A percentile compares a stretch with the other conserved stretches of the same genome.
Conservation (phyloP, 2,113 vertebrate genomes). For the Platichthys stellatus region DNA sequence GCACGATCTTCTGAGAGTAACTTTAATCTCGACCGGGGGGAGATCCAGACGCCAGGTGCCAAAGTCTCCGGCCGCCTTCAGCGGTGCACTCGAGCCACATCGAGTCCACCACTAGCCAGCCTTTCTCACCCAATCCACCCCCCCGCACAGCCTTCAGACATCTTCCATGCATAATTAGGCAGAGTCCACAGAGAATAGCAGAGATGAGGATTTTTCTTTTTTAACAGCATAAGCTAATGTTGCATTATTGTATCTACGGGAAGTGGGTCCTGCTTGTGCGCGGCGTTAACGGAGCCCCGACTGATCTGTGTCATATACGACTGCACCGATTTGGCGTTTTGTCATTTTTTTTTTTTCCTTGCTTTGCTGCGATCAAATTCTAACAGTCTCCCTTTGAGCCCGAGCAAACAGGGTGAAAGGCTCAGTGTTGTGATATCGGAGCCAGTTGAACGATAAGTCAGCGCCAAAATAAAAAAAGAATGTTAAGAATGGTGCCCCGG, state of each 20-base stretch:
- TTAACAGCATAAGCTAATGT: conserved; percentile 25
- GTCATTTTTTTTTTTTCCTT: conserved; percentile 18
- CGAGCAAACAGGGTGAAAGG: conserved; percentile 31
- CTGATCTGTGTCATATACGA: conserved; percentile 29
- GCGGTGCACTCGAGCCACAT: conserved; percentile 52
- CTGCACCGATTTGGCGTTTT: conserved; percentile 31
- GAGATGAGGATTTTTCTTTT: conserved; percentile 34
- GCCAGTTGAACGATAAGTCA: conserved; percentile 31
- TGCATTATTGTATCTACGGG: conserved; percentile 29
- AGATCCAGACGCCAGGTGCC: conserved; percentile 66
- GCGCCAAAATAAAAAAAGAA: conserved; percentile 52
- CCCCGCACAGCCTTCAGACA: conserved; percentile 57
- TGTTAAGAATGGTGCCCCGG: conserved; percentile 55
- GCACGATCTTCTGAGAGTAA: conserved; percentile 59
- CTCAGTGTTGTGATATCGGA: conserved; percentile 29
- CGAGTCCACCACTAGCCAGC: conserved; percentile 49
- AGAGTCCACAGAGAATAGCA: conserved; percentile 55
- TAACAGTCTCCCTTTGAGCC: conserved; percentile 34
- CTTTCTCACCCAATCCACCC: conserved; percentile 33
- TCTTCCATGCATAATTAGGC: conserved; percentile 74
- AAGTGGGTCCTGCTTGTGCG: conserved; percentile 9
- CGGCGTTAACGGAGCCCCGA: conserved; percentile 6
- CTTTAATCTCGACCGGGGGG: conserved; percentile 59
- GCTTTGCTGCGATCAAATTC: conserved; percentile 26
- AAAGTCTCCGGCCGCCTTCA: conserved; percentile 55